phyloP scores from a whole-genome alignment of 2,888 invertebrate species.

The Hypena proboscidalis region DNA sequence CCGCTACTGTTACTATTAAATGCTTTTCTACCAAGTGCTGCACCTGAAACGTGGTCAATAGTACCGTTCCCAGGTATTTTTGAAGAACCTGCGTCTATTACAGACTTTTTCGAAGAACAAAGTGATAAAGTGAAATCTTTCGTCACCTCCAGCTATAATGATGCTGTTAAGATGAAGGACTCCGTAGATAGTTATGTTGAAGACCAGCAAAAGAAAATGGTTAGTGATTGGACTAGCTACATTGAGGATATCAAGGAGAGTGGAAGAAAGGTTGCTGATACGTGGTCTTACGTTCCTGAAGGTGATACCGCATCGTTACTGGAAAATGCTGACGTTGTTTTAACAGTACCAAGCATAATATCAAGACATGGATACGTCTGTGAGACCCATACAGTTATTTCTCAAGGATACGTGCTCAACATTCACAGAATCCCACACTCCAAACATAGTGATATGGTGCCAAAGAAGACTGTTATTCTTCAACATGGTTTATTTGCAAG shows the following conservation, averaged over 20 bases:
- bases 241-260: slow-evolving; percentile 58
- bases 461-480: slow-evolving; percentile 83
- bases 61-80: slow-evolving; percentile 38
- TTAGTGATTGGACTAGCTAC: slow-evolving; percentile 59
- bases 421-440: slow-evolving; percentile 91
- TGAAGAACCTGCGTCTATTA: slow-evolving; percentile 28
- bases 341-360: slow-evolving; percentile 71
- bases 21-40: slow-evolving; percentile 18
- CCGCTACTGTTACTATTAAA: slow-evolving; percentile 24
- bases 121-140: slow-evolving; percentile 54
- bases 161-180: slow-evolving; percentile 51
- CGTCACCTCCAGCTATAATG: slow-evolving; percentile 47
- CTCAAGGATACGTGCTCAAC: slow-evolving; percentile 93
- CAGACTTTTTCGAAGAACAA: slow-evolving; percentile 42
- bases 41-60: slow-evolving; percentile 36
- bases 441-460: slow-evolving; percentile 56
- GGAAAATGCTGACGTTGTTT: slow-evolving; percentile 62
- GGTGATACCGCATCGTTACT: slow-evolving; percentile 48
- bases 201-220: slow-evolving; percentile 58
- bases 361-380: slow-evolving; percentile 87
- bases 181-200: slow-evolving; percentile 62
- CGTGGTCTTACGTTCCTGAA: slow-evolving; percentile 55
- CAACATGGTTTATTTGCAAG: slow-evolving; percentile 93
- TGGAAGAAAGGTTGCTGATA: slow-evolving; percentile 55
- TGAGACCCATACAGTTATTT: slow-evolving; percentile 89